These are phyloP conservation scores for Pseudotriccus pelzelni DNA, from an alignment of 2,797 vertebrate species.

Conservation along the genomic window DNA sequence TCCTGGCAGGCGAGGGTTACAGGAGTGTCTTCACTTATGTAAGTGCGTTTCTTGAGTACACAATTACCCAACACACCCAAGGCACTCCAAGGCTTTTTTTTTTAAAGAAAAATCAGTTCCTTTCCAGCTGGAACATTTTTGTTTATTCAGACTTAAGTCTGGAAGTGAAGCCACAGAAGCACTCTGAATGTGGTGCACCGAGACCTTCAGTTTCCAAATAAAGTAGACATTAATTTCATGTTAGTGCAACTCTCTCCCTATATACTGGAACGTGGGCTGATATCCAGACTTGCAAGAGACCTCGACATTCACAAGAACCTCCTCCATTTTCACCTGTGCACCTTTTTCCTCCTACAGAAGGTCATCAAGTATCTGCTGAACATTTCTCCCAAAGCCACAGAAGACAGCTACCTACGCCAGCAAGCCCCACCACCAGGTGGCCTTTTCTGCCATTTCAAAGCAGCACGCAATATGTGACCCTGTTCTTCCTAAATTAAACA, in stretches of 20 bases:
- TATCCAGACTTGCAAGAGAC: constrained; percentile 11
- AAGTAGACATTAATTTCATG: background rate
- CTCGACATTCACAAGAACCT: constrained; percentile 32
- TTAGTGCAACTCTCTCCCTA: background rate
- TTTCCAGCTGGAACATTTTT: background rate
- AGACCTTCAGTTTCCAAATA: background rate
- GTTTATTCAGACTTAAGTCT: background rate
- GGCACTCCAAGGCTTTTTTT: background rate
- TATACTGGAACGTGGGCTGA: background rate
- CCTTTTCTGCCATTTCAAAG: background rate
- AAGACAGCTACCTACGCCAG: background rate
- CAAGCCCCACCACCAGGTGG: background rate
- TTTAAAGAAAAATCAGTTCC: background rate
- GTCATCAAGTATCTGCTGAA: background rate
- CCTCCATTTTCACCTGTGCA: constrained; percentile 32
- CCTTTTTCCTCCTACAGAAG: background rate
- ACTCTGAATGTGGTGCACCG: accelerated
- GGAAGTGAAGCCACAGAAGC: background rate
- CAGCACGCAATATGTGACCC: background rate
- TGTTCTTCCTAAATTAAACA: background rate
- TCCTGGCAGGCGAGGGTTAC: constrained; percentile 24
- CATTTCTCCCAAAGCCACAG: background rate
- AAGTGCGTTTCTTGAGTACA: constrained; percentile 46
- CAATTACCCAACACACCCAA: constrained; percentile 53
- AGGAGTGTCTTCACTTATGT: constrained; percentile 56